Evolutionary conservation across 2,797 vertebrate species (phyloP).

Genomic region (Periparus ater): DNA sequence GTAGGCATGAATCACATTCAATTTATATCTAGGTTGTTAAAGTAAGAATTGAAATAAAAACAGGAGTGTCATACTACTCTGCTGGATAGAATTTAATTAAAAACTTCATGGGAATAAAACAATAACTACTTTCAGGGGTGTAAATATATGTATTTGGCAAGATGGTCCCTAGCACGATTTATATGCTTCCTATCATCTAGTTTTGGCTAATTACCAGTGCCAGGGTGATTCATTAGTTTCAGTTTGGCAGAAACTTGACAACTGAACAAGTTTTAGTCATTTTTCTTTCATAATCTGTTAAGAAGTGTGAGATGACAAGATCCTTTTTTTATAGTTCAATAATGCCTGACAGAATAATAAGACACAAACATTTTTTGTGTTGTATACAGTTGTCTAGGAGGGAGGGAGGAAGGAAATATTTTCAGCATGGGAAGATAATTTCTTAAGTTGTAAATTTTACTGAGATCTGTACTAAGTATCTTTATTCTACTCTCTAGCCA

Average conservation of each 20-base stretch:
- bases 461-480: background rate
- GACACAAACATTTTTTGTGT: background rate
- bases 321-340: constrained; percentile 16
- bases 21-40: background rate
- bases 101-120: background rate
- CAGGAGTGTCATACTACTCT: background rate
- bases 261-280: constrained; percentile 5
- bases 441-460: background rate
- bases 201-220: constrained; percentile 11
- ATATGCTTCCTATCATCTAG: background rate
- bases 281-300: constrained; percentile 44
- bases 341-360: background rate
- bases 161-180: background rate
- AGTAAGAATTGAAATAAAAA: background rate
- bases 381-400: background rate
- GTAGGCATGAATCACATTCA: background rate
- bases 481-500: background rate
- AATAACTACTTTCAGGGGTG: background rate
- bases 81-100: background rate
- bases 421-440: background rate
- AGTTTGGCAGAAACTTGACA: background rate
- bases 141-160: background rate
- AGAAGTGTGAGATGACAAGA: background rate
- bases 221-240: constrained; percentile 9
- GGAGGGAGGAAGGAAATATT: background rate